Conservation (phyloP, 2,888 invertebrate genomes). For the Panopea generosa region DNA sequence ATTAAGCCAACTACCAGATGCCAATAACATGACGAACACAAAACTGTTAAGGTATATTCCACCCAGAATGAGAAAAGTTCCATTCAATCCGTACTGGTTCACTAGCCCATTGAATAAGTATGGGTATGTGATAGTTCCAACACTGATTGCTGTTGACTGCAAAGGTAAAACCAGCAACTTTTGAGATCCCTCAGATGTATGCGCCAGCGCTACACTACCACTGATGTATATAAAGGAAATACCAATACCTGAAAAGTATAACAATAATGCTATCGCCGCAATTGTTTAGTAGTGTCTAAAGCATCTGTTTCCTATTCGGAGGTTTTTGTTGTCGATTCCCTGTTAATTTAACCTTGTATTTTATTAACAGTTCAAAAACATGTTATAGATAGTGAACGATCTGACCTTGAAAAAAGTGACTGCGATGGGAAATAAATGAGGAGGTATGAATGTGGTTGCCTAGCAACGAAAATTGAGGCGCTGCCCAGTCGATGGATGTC, state of each 20-base stretch:
- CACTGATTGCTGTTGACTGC: background rate
- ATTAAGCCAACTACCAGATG: background rate
- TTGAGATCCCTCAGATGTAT: background rate
- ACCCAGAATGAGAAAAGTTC: background rate
- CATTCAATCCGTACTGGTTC: background rate
- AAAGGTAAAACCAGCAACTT: background rate
- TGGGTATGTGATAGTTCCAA: background rate
- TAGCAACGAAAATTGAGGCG: too few relatives aligned
- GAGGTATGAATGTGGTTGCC: too few relatives aligned
- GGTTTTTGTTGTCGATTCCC: too few relatives aligned
- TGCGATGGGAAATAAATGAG: too few relatives aligned
- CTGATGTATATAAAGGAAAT: background rate
- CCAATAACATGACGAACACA: background rate
- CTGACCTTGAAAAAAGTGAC: too few relatives aligned
- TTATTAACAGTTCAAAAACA: too few relatives aligned
- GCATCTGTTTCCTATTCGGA: too few relatives aligned
- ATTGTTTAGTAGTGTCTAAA: too few relatives aligned
- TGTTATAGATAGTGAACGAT: too few relatives aligned
- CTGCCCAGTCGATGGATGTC: too few relatives aligned
- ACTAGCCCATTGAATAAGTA: background rate
- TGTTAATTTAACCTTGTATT: too few relatives aligned
- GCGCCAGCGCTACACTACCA: background rate
- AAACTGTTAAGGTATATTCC: background rate
- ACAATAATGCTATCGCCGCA: too few relatives aligned
- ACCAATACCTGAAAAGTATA: constrained; percentile 3